Conservation (phyloP, 2,113 vertebrate species). For the Grallaria varia region DNA sequence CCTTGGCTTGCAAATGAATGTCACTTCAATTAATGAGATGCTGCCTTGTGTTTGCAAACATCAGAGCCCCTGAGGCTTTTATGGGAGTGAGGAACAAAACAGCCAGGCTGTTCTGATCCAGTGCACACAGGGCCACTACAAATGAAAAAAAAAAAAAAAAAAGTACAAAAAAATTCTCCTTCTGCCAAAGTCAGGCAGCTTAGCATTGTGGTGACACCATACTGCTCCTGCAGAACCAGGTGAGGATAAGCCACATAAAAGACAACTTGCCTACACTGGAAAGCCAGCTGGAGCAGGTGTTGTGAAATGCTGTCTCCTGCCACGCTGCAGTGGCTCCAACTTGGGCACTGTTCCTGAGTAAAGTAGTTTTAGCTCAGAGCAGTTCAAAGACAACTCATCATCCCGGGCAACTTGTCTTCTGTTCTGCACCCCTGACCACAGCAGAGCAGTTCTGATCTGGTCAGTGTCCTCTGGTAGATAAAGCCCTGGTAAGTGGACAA, state of each 20-base stretch:
- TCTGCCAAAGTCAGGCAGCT: not conserved
- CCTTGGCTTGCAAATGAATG: not conserved
- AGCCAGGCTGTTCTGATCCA: not conserved
- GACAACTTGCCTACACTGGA: not conserved
- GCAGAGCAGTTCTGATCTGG: not conserved
- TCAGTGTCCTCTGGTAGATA: not conserved
- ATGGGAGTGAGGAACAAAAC: not conserved
- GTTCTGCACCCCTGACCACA: not conserved
- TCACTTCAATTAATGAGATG: not conserved
- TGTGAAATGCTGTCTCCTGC: not conserved
- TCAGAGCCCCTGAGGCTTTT: not conserved
- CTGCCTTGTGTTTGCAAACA: not conserved
- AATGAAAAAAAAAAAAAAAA: not conserved
- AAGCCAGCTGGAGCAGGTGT: not conserved
- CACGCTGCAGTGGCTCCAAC: not conserved
- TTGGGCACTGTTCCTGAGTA: not conserved
- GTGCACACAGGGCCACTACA: not conserved
- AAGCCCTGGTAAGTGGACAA: not conserved
- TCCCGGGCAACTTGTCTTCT: not conserved
- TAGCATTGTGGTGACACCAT: not conserved
- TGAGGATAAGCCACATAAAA: conserved; percentile 3
- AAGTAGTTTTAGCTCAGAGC: not conserved
- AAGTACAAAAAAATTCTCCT: not conserved
- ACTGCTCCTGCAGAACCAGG: not conserved
- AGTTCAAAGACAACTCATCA: not conserved